Evolutionary conservation across 2,113 vertebrate genomes (phyloP).

Genomic region (Grus americana): DNA sequence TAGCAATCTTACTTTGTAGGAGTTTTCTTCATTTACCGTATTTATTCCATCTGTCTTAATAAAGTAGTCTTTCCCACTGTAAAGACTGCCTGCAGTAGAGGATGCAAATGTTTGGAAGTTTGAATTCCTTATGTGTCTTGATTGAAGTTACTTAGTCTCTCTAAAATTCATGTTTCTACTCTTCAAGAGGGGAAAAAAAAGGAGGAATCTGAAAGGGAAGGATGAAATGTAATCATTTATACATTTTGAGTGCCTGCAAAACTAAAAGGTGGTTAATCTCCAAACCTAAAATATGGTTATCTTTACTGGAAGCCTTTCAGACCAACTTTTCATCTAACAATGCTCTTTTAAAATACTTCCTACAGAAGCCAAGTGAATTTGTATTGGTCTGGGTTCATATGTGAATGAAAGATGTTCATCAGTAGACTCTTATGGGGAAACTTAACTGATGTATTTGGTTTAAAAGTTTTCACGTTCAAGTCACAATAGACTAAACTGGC

Average conservation of each 20-base stretch:
- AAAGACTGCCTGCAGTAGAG: neutral
- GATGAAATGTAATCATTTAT: neutral
- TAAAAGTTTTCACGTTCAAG: neutral
- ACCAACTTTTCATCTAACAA: neutral
- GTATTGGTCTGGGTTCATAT: neutral
- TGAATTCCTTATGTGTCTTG: neutral
- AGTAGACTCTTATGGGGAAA: neutral
- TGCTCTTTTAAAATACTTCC: neutral
- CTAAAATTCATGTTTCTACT: neutral
- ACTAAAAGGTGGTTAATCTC: neutral
- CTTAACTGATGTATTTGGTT: neutral
- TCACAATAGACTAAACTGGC: neutral
- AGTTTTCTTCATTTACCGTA: neutral
- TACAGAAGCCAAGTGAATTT: neutral
- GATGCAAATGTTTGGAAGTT: neutral
- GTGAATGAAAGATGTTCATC: neutral
- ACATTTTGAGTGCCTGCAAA: neutral
- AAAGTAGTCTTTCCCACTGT: neutral
- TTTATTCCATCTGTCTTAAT: neutral
- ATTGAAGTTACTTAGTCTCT: neutral
- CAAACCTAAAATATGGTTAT: neutral
- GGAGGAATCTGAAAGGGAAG: neutral
- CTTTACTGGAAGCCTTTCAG: constrained; percentile 9
- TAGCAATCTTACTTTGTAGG: neutral
- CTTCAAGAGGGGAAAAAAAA: neutral